Conservation (phyloP, 2,888 invertebrate species). For the Melitaea athalia region DNA sequence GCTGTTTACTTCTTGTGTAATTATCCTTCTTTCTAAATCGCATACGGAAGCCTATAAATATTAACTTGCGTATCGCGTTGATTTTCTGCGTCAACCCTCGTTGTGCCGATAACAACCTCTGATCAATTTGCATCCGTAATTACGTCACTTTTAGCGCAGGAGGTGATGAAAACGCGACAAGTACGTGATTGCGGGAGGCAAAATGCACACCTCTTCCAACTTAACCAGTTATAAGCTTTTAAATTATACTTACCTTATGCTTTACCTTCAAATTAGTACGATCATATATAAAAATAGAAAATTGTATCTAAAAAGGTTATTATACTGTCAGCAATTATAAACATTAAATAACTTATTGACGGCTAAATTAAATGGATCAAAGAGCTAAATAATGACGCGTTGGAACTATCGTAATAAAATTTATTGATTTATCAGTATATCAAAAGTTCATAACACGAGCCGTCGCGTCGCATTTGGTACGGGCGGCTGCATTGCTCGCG, state of each 20-base stretch:
- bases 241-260: slow-evolving; percentile 43
- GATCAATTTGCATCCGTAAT: slow-evolving; percentile 82
- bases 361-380: slow-evolving; percentile 43
- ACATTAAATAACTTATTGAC: slow-evolving; percentile 31
- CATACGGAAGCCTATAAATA: slow-evolving; percentile 71
- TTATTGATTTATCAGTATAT: slow-evolving; percentile 79
- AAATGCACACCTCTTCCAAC: slow-evolving; percentile 69
- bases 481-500: slow-evolving; percentile 64
- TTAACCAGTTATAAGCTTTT: slow-evolving; percentile 70
- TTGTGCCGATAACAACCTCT: slow-evolving; percentile 74
- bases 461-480: slow-evolving; percentile 72
- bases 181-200: slow-evolving; percentile 72
- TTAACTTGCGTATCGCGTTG: slow-evolving; percentile 75
- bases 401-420: slow-evolving; percentile 58
- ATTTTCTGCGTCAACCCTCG: slow-evolving; percentile 77
- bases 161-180: slow-evolving; percentile 81
- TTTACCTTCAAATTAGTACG: slow-evolving; percentile 17
- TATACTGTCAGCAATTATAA: neutral
- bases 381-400: slow-evolving; percentile 48
- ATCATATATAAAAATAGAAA: slow-evolving; percentile 1
- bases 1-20: slow-evolving; percentile 51
- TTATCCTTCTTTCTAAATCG: slow-evolving; percentile 71
- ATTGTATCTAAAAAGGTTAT: neutral
- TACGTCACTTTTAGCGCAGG: slow-evolving; percentile 77
- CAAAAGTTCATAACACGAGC: slow-evolving; percentile 71